These are phyloP conservation scores for Lepus timidus DNA, from an alignment of 2,113 vertebrate genomes.

Conservation along the genomic window DNA sequence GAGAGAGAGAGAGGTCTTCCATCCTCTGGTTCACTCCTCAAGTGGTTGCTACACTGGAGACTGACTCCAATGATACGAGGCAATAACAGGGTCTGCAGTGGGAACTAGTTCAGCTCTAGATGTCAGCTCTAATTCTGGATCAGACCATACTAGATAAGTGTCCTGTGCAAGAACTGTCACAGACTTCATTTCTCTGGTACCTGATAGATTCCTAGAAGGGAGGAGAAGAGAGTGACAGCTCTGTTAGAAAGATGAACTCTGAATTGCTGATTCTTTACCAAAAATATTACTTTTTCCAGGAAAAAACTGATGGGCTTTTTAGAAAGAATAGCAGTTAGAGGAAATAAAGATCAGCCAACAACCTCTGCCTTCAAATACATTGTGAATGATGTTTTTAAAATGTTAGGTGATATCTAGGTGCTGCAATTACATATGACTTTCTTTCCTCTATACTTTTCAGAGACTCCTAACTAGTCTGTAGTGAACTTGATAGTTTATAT, in stretches of 20 bases:
- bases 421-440: neutral
- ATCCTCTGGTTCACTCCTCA: too few relatives aligned
- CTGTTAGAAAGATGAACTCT: neutral
- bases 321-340: neutral
- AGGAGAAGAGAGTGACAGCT: neutral
- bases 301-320: neutral
- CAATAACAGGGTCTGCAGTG: neutral
- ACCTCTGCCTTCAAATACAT: neutral
- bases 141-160: neutral
- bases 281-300: neutral
- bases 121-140: neutral
- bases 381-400: neutral
- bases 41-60: neutral
- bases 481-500: neutral
- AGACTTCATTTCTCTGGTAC: neutral
- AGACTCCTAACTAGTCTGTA: neutral
- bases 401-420: neutral
- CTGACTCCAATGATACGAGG: neutral
- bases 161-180: neutral
- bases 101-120: neutral
- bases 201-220: slow-evolving; percentile 7
- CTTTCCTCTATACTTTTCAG: slow-evolving; percentile 10
- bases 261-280: slow-evolving; percentile 33
- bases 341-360: slow-evolving; percentile 4
- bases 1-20: too few relatives aligned